Evolutionary conservation across 2,113 vertebrate species (phyloP), one percentile per base, ranked within the genome.

Genomic region (Melospiza melodia): DNA sequence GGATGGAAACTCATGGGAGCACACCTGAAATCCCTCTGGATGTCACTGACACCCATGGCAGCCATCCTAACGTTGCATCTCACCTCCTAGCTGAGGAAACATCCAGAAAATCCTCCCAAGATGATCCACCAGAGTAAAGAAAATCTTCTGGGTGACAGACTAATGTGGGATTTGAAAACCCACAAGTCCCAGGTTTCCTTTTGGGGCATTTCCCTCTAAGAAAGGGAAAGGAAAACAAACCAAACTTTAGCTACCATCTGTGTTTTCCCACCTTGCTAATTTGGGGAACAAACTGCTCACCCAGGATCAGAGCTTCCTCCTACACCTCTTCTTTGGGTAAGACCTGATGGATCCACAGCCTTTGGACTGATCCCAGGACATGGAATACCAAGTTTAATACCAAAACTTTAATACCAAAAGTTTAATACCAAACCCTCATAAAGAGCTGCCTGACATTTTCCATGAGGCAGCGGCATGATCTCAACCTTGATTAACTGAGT

Each of bases 1-100:
- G 52, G 44, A 15, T 0, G 12, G 33, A 30, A 33, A n/a, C 33
- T 43, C 41, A 3, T 0, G 6, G 8, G 14, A 41, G 2, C n/a
- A 20, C 15, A 4, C 1, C 0, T 54, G 11, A 3, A 37, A 31
- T 24, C 30, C 43, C 44, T 82, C 1, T 19, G 28, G 14, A 2
- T 3, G 5, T 10, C 58, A 57, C 51, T 8, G 54, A 16, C 8
- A 3, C 8, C 54, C 55, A 2, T 1, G 22, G 63, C 69, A 84
- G 25, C 15, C 15, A 8, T 2, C 65, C 30, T 54, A 3, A 4
- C 5, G 1, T 1, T 5, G 19, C 51, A 19, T 2, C 37, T 21
- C 37, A 44, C 61, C 89, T 44, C 1, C 2, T 3, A 5, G n/a
- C 57, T 10, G 25, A 27, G 39, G 10, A 41, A 52, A 37, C 48